Evolutionary conservation across 2,888 invertebrate genomes (phyloP), one percentile per base, ranked within the genome.

Genomic region (Dolomedes plantarius): DNA sequence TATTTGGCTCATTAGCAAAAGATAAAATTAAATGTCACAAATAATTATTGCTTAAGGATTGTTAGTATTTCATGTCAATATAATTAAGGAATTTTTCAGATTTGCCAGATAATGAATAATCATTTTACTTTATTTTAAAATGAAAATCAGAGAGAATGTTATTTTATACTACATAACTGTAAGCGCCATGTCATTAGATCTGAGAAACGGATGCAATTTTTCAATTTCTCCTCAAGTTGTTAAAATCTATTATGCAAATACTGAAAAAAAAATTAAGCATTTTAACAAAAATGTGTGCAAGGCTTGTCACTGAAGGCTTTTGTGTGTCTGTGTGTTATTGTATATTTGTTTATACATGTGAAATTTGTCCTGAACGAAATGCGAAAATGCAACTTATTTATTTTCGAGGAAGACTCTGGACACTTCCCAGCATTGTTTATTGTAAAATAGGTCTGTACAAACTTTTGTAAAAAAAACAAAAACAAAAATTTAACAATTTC

Each of bases 381-480:
- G 65, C 76, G 41, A 67, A 67, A 67, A 67, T 41, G 46, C 73
- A 56, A 76, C 79, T 80, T 86, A 86, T 86, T 86, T 86, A 86
- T 86, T 86, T 85, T 80, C 76, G 67, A 76, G 86, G 86, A 75
- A 50, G 62, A 69, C 50, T 41, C 50, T 56, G 72, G 46, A 32
- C 28, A 41, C 80, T 80, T 75, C 79, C 76, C 72, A 65, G 46
- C 46, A 76, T 76, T 76, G 78, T 76, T 80, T 80, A 68, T 67
- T 86, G 86, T 86, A 86, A 80, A 71, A 86, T 86, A 86, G 75
- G 50, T 86, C 75, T 86, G 86, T 86, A 86, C 75, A 86, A 86
- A 86, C 65, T 76, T 86, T 86, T 86, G 86, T 86, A 86, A 71
- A 86, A 82, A 78, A n/a, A n/a, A n/a, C n/a, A n/a, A n/a, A n/a